These are phyloP conservation scores for Acropternis orthonyx DNA, from an alignment of 2,797 vertebrate species.

Conservation along the genomic window DNA sequence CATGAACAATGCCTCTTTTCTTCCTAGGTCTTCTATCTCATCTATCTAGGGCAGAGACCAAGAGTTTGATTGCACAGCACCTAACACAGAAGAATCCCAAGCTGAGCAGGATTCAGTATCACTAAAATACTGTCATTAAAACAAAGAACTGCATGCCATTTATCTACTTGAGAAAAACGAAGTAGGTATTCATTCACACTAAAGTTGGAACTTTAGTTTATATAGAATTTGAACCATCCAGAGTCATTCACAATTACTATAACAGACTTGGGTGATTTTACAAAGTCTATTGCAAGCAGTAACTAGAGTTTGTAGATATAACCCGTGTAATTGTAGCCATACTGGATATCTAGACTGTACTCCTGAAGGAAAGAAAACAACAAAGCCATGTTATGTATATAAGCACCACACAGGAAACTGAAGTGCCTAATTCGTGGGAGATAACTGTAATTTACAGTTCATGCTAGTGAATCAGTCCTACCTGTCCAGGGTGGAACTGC, in stretches of 20 bases:
- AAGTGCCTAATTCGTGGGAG: neutral
- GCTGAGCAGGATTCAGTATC: neutral
- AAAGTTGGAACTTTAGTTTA: neutral
- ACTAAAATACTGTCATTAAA: neutral
- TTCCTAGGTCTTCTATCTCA: neutral
- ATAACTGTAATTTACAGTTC: neutral
- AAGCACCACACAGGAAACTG: neutral
- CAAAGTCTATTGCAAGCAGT: neutral
- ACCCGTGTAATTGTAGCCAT: neutral
- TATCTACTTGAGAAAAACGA: neutral
- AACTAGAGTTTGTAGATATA: neutral
- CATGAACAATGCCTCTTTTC: neutral
- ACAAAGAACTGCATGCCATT: neutral
- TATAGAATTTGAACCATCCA: neutral
- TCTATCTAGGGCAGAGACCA: neutral
- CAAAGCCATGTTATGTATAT: neutral
- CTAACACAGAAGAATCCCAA: neutral
- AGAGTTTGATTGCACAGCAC: neutral
- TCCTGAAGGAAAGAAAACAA: neutral
- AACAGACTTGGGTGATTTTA: neutral
- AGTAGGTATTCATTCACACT: neutral
- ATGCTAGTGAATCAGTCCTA: conserved; percentile 57
- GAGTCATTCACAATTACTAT: neutral
- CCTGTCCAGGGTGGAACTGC: conserved; percentile 89
- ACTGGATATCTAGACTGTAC: neutral